phyloP scores from a whole-genome alignment of 2,797 vertebrate genomes.

The Buphagus erythrorhynchus region DNA sequence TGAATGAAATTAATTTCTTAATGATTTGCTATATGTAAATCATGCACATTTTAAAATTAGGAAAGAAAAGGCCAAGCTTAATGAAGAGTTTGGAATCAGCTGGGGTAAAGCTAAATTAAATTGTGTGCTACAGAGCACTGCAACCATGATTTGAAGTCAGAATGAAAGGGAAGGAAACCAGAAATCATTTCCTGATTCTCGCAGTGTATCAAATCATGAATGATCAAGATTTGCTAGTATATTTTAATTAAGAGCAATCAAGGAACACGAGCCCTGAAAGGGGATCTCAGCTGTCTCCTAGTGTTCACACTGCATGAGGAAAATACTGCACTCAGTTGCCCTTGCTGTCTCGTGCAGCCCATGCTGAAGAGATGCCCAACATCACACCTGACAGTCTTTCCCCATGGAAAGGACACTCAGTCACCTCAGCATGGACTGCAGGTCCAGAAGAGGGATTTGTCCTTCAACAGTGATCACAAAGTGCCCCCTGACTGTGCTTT shows the following conservation, averaged over 20 bases:
- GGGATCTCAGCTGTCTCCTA: background rate
- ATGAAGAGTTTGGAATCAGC: background rate
- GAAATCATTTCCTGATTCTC: background rate
- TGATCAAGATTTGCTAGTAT: background rate
- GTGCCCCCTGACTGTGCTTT: background rate
- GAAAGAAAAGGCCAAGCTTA: background rate
- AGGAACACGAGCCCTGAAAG: background rate
- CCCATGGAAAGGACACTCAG: background rate
- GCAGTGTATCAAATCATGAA: background rate
- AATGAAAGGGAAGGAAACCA: background rate
- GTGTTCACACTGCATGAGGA: background rate
- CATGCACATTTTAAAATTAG: background rate
- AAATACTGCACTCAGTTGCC: background rate
- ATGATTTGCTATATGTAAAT: background rate
- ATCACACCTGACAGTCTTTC: background rate
- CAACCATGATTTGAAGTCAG: background rate
- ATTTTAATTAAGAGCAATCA: background rate
- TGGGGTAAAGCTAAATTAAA: background rate
- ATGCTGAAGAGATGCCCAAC: background rate
- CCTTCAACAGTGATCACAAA: background rate
- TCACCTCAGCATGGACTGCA: background rate
- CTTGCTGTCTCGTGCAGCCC: background rate
- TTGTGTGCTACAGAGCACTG: background rate
- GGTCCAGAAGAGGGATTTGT: background rate
- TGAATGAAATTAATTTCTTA: background rate